Evolutionary conservation across 2,797 vertebrate species (phyloP), one percentile per base, ranked within the genome.

Genomic region (Rhyacichthys aspro): DNA sequence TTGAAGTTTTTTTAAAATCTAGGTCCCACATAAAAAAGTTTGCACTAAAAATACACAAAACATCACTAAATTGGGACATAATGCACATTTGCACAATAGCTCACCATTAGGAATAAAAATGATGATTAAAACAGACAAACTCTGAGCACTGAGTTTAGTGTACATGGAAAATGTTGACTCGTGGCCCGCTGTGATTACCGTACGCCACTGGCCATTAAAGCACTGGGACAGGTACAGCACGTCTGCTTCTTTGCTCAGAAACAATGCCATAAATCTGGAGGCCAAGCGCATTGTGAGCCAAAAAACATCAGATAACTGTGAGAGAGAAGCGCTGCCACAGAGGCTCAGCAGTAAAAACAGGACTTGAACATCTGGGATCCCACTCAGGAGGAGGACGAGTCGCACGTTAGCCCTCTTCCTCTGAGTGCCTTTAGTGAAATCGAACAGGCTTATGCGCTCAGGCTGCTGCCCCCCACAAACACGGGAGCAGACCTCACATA

Each of bases 331-430:
- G 16, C n/a, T 47, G 36, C 16, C 28, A 28, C 37, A 53, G 48
- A 46, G 19, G 37, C 19, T 43, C 64, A 61, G 55, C 11, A 33
- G 48, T 55, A 50, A 55, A 59, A 63, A 58, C 61, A 69, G 9
- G 37, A 72, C 48, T 9, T 56, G 43, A 69, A 81, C 87, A 90
- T 88, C 85, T 90, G 88, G 71, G 78, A 36, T 66, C 16, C 32
- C 58, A 68, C 60, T 86, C 28, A 60, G 11, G 47, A 74, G 67
- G 70, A 71, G 63, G 67, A 70, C 68, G 85, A 77, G 54, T 50
- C 57, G 63, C 39, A 55, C 57, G 84, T 77, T 63, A 16, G 8
- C 69, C 53, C 78, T 61, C 52, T 67, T 77, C 47, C 9, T 82
- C 75, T 84, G 64, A 60, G 38, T 64, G 50, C 48, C 38, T 78